Base-by-base conservation (phyloP, 2,113 vertebrate genomes). In the Hippocampus guttulatus region DNA sequence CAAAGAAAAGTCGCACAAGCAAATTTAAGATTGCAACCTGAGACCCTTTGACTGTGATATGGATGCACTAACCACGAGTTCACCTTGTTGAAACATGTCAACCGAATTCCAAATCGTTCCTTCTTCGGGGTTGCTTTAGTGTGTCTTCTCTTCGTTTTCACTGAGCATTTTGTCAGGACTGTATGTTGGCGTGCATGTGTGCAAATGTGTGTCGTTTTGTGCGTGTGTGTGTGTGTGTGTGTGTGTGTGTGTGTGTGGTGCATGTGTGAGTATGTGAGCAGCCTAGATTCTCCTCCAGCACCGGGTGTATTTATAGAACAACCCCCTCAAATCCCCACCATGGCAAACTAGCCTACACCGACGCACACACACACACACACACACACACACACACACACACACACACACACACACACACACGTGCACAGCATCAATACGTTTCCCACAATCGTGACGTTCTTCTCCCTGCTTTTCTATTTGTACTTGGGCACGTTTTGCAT, bases 261-360 rank as follows among this genome's bases (percentile, higher is more conserved):
- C 25, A 27, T 27, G 25, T 27, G 18, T 6, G 5, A 2, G 33
- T 84, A 77, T 88, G 76, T 84, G 81, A 80, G 80, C 81, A 87
- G 81, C 88, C 84, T 87, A 88, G 84, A 88, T 89, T 87, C 76
- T 87, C 78, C 81, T 85, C 72, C 43, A 77, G 81, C 83, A 75
- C 64, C 14, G 69, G 57, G 79, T 74, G 61, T 90, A 89, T 90
- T 88, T 87, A 86, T 91, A 90, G 88, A 79, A 80, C 82, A 76
- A 70, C 77, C 77, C 83, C 88, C 84, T 85, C 86, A 85, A 85
- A 89, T 88, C 83, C 77, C 75, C 54, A 71, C 79, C 75, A 79
- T 75, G 73, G 81, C 84, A 80, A 79, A 82, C 84, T 81, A 77
- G 83, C 76, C 82, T 77, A 75, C 74, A 73, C 76, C 20, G n/a